phyloP scores from a whole-genome alignment of 2,888 invertebrate genomes.

The Anorthoa munda region DNA sequence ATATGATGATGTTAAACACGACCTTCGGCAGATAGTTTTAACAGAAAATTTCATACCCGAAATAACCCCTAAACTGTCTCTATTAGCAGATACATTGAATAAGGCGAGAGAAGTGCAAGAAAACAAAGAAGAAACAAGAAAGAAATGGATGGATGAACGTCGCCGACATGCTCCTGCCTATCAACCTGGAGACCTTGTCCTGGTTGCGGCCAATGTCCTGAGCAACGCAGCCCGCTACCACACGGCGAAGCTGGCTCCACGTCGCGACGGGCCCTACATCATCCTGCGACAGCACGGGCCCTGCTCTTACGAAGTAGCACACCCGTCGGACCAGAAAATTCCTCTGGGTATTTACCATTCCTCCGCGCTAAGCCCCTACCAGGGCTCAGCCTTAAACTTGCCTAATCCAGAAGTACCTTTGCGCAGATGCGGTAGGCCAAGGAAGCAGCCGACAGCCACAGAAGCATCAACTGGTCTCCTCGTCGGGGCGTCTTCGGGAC shows the following conservation, averaged over 20 bases:
- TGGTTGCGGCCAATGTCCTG: too few species aligned
- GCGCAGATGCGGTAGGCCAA: constrained; percentile 41
- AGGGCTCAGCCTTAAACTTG: not conserved
- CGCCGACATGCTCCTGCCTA: constrained; percentile 33
- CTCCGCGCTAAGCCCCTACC: constrained; percentile 46
- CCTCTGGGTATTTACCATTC: constrained; percentile 53
- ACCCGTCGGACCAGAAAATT: constrained; percentile 14
- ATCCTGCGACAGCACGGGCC: constrained; percentile 15
- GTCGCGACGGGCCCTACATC: constrained; percentile 27
- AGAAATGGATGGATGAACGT: constrained; percentile 31
- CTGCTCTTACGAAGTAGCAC: constrained; percentile 24
- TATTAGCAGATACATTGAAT: constrained; percentile 23
- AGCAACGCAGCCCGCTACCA: constrained; percentile 19
- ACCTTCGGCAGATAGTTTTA: not conserved
- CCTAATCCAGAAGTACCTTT: constrained; percentile 47
- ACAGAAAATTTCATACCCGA: constrained; percentile 17
- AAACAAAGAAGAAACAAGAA: constrained; percentile 47
- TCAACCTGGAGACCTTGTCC: constrained; percentile 28
- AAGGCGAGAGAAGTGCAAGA: constrained; percentile 47
- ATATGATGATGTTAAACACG: too few species aligned
- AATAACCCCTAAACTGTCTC: too few species aligned
- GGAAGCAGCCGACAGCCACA: not conserved
- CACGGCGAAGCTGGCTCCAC: constrained; percentile 14
- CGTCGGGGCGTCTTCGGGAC: too few species aligned
- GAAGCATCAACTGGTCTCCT: constrained; percentile 3